These are phyloP conservation scores for Ligdia adustata DNA, from an alignment of 2,888 invertebrate genomes.

Conservation along the genomic window DNA sequence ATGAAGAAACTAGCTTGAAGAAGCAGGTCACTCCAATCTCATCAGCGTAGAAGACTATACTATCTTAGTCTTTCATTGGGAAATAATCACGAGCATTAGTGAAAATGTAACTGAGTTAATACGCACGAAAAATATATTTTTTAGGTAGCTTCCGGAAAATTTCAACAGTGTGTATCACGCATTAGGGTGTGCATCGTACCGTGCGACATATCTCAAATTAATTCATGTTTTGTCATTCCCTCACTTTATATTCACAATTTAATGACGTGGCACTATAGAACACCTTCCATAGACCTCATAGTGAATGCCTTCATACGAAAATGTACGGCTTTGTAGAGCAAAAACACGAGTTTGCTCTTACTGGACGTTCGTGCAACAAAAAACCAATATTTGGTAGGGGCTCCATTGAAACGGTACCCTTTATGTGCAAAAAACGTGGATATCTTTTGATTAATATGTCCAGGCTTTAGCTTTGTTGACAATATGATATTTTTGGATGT, in stretches of 20 bases:
- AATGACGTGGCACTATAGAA: constrained; percentile 79
- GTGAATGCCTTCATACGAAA: constrained; percentile 62
- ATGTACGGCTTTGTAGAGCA: constrained; percentile 69
- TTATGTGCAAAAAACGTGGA: constrained; percentile 70
- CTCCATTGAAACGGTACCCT: constrained; percentile 76
- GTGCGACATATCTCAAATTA: constrained; percentile 81
- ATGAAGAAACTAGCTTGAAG: too few relatives aligned
- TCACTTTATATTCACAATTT: constrained; percentile 79
- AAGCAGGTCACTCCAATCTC: too few relatives aligned
- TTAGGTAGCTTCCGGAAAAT: constrained; percentile 2
- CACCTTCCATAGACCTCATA: constrained; percentile 49
- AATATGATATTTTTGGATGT: constrained; percentile 19
- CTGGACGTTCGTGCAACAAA: constrained; percentile 72
- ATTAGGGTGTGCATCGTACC: constrained; percentile 71
- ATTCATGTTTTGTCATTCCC: constrained; percentile 83
- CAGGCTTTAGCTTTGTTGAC: constrained; percentile 36
- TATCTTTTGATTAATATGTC: constrained; percentile 78
- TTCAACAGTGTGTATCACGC: constrained; percentile 48
- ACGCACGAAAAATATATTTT: too few relatives aligned
- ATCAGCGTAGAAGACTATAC: too few relatives aligned
- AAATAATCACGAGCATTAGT: too few relatives aligned
- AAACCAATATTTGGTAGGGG: constrained; percentile 82
- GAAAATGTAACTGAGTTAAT: too few relatives aligned
- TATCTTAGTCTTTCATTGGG: too few relatives aligned
- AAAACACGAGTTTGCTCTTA: constrained; percentile 82